Percentiles rank a stretch among this genome's conserved stretches.
phyloP scores from a whole-genome alignment of 2,113 vertebrate species.

The Corythaixoides concolor region DNA sequence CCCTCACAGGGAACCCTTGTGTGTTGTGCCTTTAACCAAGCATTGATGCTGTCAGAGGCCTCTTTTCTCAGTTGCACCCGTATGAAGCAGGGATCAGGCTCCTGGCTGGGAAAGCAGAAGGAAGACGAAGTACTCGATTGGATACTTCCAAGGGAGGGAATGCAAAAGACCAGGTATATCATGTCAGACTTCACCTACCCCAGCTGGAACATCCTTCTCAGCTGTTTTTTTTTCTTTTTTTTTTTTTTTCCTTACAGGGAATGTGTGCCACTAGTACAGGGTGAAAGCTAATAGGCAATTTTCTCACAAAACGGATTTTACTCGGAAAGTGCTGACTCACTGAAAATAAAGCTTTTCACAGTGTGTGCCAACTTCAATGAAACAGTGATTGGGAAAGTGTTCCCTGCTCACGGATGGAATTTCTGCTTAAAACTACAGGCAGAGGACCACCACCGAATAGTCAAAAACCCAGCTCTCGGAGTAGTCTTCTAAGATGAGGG shows the following conservation, averaged over 20 bases:
- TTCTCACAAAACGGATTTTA: not conserved
- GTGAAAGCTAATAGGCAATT: not conserved
- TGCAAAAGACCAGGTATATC: not conserved
- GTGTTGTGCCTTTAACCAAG: not conserved
- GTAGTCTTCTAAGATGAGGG: not conserved
- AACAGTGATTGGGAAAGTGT: not conserved
- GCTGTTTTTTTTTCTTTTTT: not conserved
- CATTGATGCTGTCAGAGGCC: not conserved
- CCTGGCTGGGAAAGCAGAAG: not conserved
- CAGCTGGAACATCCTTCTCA: not conserved
- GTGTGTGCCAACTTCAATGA: not conserved
- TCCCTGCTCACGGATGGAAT: not conserved
- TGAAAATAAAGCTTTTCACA: not conserved
- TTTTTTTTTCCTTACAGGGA: not conserved
- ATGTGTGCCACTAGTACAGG: not conserved
- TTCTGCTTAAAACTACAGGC: not conserved
- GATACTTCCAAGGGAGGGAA: not conserved
- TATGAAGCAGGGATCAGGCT: not conserved
- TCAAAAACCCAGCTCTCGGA: not conserved
- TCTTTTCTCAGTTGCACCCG: not conserved
- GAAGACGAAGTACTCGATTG: not conserved
- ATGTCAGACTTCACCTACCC: not conserved
- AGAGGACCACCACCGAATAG: not conserved
- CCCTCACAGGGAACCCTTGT: fast-evolving
- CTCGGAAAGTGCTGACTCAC: not conserved